Evolutionary conservation across 1,140 invertebrate genomes (phyloP), one percentile per base, ranked within the genome.

Genomic region (Centruroides vittatus): DNA sequence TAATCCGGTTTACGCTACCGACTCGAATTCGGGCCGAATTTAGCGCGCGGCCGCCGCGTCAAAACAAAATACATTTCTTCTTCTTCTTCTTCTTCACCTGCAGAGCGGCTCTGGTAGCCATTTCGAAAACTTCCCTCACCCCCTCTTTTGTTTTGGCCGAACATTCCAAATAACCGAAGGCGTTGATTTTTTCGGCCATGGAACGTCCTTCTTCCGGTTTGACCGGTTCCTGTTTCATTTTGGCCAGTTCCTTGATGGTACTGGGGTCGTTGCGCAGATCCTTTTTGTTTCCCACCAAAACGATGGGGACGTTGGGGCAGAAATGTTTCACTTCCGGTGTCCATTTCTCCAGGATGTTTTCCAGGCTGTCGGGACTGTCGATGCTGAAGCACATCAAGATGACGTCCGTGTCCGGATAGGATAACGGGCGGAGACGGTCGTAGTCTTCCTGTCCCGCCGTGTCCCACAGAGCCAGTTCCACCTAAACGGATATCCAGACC

Each of bases 391-490:
- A 95, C 91, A 96, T 96, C 55, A 96, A 79, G 70, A 95, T 95
- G 48, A 96, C 93, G 77, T 98, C 93, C 57, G 93, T 98, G 76
- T 98, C 93, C 11, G 94, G 93, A 76, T 97, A 98, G 54, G 89
- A 93, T 36, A 97, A 78, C 53, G 94, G 93, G 75, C 94, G 83
- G 69, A 98, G 81, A 73, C 94, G 83, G 76, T 98, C 94, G 75
- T 98, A 98, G 74, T 98, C 94, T 77, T 98, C 94, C 78, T 98
- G 94, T 56, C 94, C 94, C 67, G 94, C 94, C 65, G 94, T 98
- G 82, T 98, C 95, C 93, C 94, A 98, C 69, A 98, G 78, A 64
- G 92, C 93, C 65, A 93, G 75, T 76, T 93, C 89, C 66, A 93
- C 87, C 84, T 86, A 41, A 41, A 23, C 23, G 23, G 23, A 23